phyloP scores from a whole-genome alignment of 2,888 invertebrate genomes.

The Opisthograptis luteolata region DNA sequence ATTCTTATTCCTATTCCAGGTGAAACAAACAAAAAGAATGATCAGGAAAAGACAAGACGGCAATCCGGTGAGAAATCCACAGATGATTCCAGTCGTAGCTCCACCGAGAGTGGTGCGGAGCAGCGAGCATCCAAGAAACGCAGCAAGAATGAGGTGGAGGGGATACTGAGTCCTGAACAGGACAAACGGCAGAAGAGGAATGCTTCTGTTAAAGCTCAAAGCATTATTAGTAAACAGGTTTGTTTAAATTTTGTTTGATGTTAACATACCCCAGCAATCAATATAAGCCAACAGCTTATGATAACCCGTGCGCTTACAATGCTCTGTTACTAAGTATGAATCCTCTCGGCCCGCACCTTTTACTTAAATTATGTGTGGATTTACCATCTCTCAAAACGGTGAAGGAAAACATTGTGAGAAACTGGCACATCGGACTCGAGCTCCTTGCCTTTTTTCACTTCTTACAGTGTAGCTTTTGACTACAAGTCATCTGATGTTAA shows the following conservation, averaged over 20 bases:
- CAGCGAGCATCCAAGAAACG: conserved; percentile 64
- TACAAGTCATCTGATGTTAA: too few species aligned
- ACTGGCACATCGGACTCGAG: too few species aligned
- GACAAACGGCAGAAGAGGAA: conserved; percentile 73
- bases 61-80: conserved; percentile 37
- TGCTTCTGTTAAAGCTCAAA: conserved; percentile 74
- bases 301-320: too few species aligned
- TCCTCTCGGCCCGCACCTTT: too few species aligned
- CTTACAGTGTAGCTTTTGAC: too few species aligned
- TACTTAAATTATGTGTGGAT: too few species aligned
- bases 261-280: too few species aligned
- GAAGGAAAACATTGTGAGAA: too few species aligned
- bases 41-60: conserved; percentile 32
- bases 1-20: conserved; percentile 43
- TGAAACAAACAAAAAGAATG: conserved; percentile 47
- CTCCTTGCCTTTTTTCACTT: too few species aligned
- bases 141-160: conserved; percentile 73
- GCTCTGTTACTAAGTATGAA: too few species aligned
- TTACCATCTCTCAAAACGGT: too few species aligned
- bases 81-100: conserved; percentile 38
- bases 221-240: conserved; percentile 74
- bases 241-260: neutral
- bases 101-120: conserved; percentile 40
- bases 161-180: conserved; percentile 66
- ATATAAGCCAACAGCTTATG: too few species aligned